These are phyloP conservation scores for Trachymyrmex septentrionalis DNA, from an alignment of 1,140 invertebrate species.

Conservation along the genomic window DNA sequence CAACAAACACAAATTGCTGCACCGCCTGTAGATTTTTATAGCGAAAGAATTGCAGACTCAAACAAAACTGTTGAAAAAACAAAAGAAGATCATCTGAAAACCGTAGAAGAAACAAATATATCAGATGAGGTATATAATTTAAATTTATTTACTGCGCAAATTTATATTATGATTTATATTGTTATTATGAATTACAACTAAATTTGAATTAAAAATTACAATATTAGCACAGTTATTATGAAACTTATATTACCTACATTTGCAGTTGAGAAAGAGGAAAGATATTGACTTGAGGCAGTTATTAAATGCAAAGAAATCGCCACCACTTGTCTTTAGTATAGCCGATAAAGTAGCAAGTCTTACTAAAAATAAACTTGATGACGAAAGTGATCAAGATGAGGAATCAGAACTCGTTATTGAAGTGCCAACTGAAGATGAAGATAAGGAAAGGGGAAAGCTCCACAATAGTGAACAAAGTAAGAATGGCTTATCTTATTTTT, in stretches of 20 bases:
- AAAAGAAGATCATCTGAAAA: constrained; percentile 81
- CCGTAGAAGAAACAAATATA: constrained; percentile 86
- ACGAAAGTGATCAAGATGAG: constrained; percentile 85
- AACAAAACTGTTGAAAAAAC: constrained; percentile 83
- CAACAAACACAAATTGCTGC: constrained; percentile 72
- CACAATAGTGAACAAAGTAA: constrained; percentile 50
- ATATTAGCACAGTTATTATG: not conserved
- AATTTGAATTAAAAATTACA: constrained; percentile 27
- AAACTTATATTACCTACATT: constrained; percentile 37
- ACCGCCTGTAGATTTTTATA: constrained; percentile 81
- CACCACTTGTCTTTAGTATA: constrained; percentile 79
- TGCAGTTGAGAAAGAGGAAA: constrained; percentile 78
- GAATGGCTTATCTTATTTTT: not conserved
- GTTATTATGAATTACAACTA: not conserved
- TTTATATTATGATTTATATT: constrained; percentile 14
- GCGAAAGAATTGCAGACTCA: constrained; percentile 74
- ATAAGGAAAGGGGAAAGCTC: constrained; percentile 75
- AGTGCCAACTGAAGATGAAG: constrained; percentile 83
- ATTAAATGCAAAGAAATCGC: constrained; percentile 75
- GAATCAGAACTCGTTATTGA: constrained; percentile 84
- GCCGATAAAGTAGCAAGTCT: constrained; percentile 82
- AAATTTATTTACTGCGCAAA: constrained; percentile 1
- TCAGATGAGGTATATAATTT: constrained; percentile 74
- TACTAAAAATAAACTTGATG: constrained; percentile 82
- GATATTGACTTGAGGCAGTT: constrained; percentile 83